Evolutionary conservation across 2,113 vertebrate genomes (phyloP), one percentile per base, ranked within the genome.

Genomic region (Tapirus terrestris): DNA sequence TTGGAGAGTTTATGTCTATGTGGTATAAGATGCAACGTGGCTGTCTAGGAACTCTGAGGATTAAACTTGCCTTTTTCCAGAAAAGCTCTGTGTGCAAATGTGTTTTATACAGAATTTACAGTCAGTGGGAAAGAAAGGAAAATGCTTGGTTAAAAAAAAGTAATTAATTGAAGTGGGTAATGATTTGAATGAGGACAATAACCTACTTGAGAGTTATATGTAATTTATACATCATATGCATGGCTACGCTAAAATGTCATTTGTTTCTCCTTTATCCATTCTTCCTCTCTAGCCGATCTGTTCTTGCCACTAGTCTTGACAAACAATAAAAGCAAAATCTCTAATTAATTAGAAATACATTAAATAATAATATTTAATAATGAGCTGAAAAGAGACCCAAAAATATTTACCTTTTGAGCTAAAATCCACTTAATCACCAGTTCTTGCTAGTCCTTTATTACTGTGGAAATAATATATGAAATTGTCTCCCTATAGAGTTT

Each of bases 341-440:
- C 72, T 80, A 96, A 96, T 95, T 61, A 97, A 93, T 79, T 97
- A 68, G 61, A 70, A 27, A 67, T 68, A 92, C 0, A 56, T 95
- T 97, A 96, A 65, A 85, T 91, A 95, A 89, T 89, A 95, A 89
- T 87, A 92, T 94, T 97, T 89, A 81, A 90, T 91, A 87, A 94
- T 72, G 29, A 96, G 17, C 23, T 89, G 2, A 65, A 96, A 88
- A 72, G 36, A 83, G 16, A 92, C 27, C 3, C 39, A 63, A 53
- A 70, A 63, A 33, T 53, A 89, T 81, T 96, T 95, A 77, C 80
- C 65, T 94, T 97, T 86, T 87, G 48, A 94, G 9, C 43, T 75
- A 85, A 91, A 92, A 65, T 53, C 56, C 12, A 94, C 8, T 82
- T 77, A 87, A 82, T 82, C 48, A 81, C 18, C 45, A 94, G 43